Evolutionary conservation across 2,113 vertebrate genomes (phyloP).

Genomic region (Ondatra zibethicus): DNA sequence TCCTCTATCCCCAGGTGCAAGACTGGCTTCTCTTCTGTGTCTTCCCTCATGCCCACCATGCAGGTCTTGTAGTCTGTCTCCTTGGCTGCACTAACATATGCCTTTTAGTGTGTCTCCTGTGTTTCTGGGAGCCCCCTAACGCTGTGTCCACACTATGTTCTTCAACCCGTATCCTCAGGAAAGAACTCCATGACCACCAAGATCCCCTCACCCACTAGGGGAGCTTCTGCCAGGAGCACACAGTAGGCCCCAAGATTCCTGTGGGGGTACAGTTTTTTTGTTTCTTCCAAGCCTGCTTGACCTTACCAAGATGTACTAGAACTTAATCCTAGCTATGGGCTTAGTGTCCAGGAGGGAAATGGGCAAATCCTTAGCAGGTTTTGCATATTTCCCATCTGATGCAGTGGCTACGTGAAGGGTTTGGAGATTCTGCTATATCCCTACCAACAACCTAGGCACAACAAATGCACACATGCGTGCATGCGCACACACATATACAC

Average conservation of each 20-base stretch:
- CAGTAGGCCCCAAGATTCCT: background rate
- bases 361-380: background rate
- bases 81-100: too few relatives aligned
- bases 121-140: background rate
- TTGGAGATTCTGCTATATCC: background rate
- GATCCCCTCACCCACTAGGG: background rate
- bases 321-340: background rate
- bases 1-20: background rate
- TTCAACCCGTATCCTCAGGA: background rate
- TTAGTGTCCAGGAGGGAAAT: background rate
- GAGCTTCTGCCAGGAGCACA: background rate
- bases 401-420: background rate
- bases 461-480: background rate
- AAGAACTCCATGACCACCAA: background rate
- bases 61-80: background rate
- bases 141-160: background rate
- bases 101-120: background rate
- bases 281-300: too few relatives aligned
- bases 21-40: background rate
- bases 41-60: background rate
- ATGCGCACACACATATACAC: background rate
- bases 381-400: background rate
- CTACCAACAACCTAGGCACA: background rate
- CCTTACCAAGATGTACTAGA: background rate
- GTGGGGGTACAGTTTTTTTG: background rate